Base-by-base conservation (phyloP, 2,797 vertebrate genomes). In the Neopelma chrysocephalum region DNA sequence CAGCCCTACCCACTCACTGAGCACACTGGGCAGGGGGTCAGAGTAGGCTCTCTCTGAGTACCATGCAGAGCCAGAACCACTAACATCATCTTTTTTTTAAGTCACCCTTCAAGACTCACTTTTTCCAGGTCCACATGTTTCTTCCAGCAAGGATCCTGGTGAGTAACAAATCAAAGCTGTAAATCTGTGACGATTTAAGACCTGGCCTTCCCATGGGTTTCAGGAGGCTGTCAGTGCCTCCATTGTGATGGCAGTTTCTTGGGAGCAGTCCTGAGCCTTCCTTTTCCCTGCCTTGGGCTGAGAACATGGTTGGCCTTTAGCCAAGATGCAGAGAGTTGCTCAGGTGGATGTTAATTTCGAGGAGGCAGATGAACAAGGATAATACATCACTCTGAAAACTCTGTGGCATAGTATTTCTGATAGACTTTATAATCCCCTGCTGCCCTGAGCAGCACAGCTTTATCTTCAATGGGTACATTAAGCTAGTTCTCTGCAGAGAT, bases 261-360 rank as follows among this genome's bases (percentile, higher is more conserved):
- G 87, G 62, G 91, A 91, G 45, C 15, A 5, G 23, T n/a, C 69
- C 40, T 77, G 90, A 94, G 64, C 57, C 61, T 87, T 77, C 32
- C 64, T 80, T 81, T 60, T 66, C 57, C 82, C 65, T 89, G 64
- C 50, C 51, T n/a, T 50, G 69, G 38, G 45, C 76, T 92, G 84
- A 85, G 78, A 54, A 47, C 34, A 2, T 12, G 65, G 64, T 15
- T 91, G 82, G 82, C 42, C 34, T 47, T 83, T 11, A 47, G 64
- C 92, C 85, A 78, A 40, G 75, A 9, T 40, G 65, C 89, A 78
- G 64, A 38, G 42, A 47, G 32, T 40, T 61, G 72, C 89, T 87
- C 81, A 85, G 87, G 53, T 91, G 65, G 80, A 32, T 50, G 72
- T 77, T 78, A 83, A 87, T 87, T 93, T 64, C 53, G 76, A 83